These are phyloP conservation scores for Cherax destructor DNA, from an alignment of 1,140 invertebrate genomes.

Conservation along the genomic window DNA sequence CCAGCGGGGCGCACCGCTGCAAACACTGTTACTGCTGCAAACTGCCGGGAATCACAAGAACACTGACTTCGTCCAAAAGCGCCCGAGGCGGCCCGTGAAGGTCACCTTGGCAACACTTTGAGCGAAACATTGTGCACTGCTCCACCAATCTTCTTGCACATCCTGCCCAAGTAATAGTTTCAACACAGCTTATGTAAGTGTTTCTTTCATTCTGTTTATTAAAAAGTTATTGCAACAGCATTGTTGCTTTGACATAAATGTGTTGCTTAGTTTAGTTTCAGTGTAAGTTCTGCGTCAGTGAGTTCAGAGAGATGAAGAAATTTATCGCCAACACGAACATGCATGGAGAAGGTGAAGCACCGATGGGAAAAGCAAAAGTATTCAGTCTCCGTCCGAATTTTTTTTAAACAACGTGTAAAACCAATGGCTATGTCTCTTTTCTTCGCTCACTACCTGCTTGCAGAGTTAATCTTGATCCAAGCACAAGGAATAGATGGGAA, in stretches of 20 bases:
- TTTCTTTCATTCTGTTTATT: not conserved
- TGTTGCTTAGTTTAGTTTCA: not conserved
- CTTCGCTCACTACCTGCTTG: conserved; percentile 32
- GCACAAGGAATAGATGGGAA: conserved; percentile 35
- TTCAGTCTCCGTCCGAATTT: conserved; percentile 32
- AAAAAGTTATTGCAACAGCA: not conserved
- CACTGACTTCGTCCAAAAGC: conserved; percentile 61
- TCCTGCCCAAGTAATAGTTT: too few relatives aligned
- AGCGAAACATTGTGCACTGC: conserved; percentile 48
- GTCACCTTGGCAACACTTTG: conserved; percentile 48
- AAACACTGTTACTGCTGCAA: conserved; percentile 59
- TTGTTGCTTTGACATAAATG: not conserved
- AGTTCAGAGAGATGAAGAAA: not conserved
- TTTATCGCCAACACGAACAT: not conserved
- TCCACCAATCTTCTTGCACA: not conserved
- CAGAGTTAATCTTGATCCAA: conserved; percentile 43
- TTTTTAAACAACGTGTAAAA: conserved; percentile 21
- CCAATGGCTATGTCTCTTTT: conserved; percentile 12
- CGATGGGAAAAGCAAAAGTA: conserved; percentile 36
- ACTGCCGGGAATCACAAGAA: conserved; percentile 62
- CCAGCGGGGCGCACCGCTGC: conserved; percentile 30
- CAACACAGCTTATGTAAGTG: not conserved
- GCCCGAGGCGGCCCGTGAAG: conserved; percentile 50
- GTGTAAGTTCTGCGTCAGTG: not conserved
- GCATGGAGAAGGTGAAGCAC: conserved; percentile 6